Evolutionary conservation across 1,140 invertebrate species (phyloP), one percentile per base, ranked within the genome.

Genomic region (Mesaphorura yosii): DNA sequence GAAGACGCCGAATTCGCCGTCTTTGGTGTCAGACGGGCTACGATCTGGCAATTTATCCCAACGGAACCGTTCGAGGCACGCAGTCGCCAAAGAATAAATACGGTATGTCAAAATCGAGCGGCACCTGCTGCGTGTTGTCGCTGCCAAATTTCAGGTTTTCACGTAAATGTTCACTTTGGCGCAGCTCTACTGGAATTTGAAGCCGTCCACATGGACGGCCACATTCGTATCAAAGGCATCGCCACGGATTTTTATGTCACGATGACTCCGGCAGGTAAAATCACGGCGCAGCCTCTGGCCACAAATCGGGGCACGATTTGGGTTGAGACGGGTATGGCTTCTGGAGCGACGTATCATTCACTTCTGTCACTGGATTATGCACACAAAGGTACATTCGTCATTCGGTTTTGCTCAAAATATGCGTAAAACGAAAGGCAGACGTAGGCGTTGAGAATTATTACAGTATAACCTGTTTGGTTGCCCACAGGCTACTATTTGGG

Each of bases 341-440:
- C 48, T 1, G 34, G 25, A 14, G 40, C 47, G 15, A 37, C 55
- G 4, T 63, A 57, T 51, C 51, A 57, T 47, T 55, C 72, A 0
- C 79, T 79, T 60, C 66, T 79, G 48, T 78, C 76, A 4, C 69
- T 69, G 54, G 75, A 76, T 64, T 76, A 76, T 55, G 73, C 73
- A 0, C 73, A 78, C 56, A 51, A 72, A 3, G 76, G 76, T 2
- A 81, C 78, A 77, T 81, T 78, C 70, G 19, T n/a, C n/a, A n/a
- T n/a, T n/a, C n/a, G n/a, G n/a, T n/a, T n/a, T n/a, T n/a, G n/a
- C n/a, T n/a, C n/a, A n/a, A n/a, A n/a, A n/a, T n/a, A n/a, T n/a
- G n/a, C n/a, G n/a, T n/a, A n/a, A n/a, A n/a, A n/a, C n/a, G n/a
- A n/a, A n/a, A n/a, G n/a, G n/a, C n/a, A n/a, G n/a, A n/a, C n/a